Conservation (phyloP, 1,140 invertebrate species). For the Drosophila varians region DNA sequence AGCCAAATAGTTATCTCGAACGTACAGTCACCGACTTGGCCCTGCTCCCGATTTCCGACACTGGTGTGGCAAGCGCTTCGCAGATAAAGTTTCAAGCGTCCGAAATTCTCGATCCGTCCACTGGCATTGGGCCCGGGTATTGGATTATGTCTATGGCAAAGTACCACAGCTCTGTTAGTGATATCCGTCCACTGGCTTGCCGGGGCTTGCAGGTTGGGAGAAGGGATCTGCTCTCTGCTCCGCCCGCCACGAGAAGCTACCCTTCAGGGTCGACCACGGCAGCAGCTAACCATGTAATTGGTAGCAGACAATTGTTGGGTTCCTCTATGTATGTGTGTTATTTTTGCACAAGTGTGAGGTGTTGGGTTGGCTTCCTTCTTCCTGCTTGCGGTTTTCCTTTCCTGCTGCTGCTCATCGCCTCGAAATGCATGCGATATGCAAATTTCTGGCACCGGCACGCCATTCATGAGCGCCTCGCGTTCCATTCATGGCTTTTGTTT, state of each 20-base stretch:
- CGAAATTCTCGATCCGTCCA: conserved; percentile 19
- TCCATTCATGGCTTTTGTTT: conserved; percentile 66
- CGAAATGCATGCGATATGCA: conserved; percentile 64
- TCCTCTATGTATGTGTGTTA: too few species aligned
- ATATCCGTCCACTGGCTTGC: too few species aligned
- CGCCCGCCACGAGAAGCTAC: conserved; percentile 1
- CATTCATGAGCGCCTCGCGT: conserved; percentile 44
- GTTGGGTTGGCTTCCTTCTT: conserved; percentile 61
- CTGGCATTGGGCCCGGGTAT: conserved; percentile 41
- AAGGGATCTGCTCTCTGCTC: conserved; percentile 10
- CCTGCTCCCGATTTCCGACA: conserved; percentile 34
- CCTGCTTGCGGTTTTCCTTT: conserved; percentile 73
- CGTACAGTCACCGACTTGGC: conserved; percentile 11
- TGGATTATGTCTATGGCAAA: conserved; percentile 38
- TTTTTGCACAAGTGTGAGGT: not conserved
- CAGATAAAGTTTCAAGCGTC: conserved; percentile 28
- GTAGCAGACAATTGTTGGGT: conserved; percentile 4
- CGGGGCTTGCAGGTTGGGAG: conserved; percentile 24
- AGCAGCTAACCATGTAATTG: conserved; percentile 44
- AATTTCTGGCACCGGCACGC: conserved; percentile 57
- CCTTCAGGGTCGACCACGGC: conserved; percentile 26
- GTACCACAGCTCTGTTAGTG: too few species aligned
- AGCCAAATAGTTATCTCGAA: conserved; percentile 1
- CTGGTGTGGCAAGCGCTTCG: conserved; percentile 23
- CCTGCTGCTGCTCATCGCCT: conserved; percentile 39